A percentile compares a stretch with the other conserved stretches of the same genome.
These are phyloP conservation scores for Ceyx melanurus DNA, from an alignment of 2,113 vertebrate species.

Conservation along the genomic window DNA sequence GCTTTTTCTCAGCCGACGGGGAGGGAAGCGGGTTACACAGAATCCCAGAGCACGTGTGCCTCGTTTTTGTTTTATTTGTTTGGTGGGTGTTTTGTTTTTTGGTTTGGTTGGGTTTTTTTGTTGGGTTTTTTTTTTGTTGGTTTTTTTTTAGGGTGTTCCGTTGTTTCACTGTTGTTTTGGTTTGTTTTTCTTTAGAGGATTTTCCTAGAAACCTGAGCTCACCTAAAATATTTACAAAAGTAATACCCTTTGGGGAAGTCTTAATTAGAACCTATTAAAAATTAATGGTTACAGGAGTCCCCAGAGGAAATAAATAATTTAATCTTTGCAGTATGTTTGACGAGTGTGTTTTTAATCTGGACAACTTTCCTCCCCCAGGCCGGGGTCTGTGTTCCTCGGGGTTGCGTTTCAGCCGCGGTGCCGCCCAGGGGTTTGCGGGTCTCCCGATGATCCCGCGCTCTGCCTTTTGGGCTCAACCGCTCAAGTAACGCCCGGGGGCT, in stretches of 20 bases:
- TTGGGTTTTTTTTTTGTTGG: not conserved
- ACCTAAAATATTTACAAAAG: conserved; percentile 20
- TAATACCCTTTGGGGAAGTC: conserved; percentile 10
- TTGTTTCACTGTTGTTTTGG: not conserved
- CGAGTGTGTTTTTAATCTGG: not conserved
- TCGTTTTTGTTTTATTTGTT: not conserved
- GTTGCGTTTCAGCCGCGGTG: no score
- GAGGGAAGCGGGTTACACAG: not conserved
- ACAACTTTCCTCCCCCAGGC: not conserved
- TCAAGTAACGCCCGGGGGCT: no score
- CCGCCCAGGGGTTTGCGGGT: no score
- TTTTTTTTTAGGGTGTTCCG: not conserved
- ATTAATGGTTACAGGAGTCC: conserved; percentile 27
- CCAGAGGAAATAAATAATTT: conserved; percentile 44
- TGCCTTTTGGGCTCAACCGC: rapidly evolving
- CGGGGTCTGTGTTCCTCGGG: not conserved
- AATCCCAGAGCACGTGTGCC: not conserved
- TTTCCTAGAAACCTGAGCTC: not conserved
- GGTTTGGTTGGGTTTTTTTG: not conserved
- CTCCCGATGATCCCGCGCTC: no score
- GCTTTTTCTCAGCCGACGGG: not conserved
- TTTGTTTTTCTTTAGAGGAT: not conserved
- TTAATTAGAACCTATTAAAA: conserved; percentile 44
- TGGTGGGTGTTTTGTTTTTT: not conserved
- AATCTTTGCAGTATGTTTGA: not conserved